A percentile compares a stretch with the other conserved stretches of the same genome.
These are phyloP conservation scores for Synchiropus splendidus DNA, from an alignment of 2,113 vertebrate genomes.

Conservation along the genomic window DNA sequence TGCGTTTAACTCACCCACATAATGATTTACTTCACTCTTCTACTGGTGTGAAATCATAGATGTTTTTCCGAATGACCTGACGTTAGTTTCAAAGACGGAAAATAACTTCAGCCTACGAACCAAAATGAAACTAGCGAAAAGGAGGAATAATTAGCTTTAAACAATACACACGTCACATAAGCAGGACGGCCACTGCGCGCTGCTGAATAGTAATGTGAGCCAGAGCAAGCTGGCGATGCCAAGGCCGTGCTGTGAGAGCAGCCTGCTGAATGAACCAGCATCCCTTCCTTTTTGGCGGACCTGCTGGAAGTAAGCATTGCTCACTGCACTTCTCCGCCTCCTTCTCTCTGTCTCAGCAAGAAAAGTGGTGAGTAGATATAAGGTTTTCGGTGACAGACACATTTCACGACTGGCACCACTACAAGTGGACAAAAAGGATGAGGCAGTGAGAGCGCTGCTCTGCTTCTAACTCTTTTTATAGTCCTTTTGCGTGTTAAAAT, in stretches of 20 bases:
- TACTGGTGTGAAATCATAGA: too few species aligned
- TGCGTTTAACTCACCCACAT: slow-evolving; percentile 33
- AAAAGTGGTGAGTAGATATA: slow-evolving; percentile 57
- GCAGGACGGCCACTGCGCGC: slow-evolving; percentile 16
- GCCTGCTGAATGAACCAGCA: slow-evolving; percentile 48
- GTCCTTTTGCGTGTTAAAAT: too few species aligned
- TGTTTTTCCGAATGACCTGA: too few species aligned
- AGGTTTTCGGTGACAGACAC: slow-evolving; percentile 59
- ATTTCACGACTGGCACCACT: slow-evolving; percentile 59
- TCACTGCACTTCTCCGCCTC: slow-evolving; percentile 23
- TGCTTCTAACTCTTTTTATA: slow-evolving; percentile 38
- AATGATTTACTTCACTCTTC: slow-evolving; percentile 11
- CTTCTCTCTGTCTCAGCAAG: slow-evolving; percentile 37
- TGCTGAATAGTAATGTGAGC: slow-evolving; percentile 27
- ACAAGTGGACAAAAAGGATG: slow-evolving; percentile 63
- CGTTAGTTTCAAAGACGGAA: slow-evolving; percentile 2
- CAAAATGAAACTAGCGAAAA: too few species aligned
- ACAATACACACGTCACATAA: slow-evolving; percentile 17
- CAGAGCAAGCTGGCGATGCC: slow-evolving; percentile 38
- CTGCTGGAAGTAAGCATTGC: slow-evolving; percentile 33
- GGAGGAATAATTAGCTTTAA: slow-evolving; percentile 7
- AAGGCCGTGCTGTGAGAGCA: slow-evolving; percentile 50
- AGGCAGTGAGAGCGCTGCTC: slow-evolving; percentile 51
- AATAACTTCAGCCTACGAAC: too few species aligned
- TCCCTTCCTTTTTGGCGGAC: slow-evolving; percentile 47